Evolutionary conservation across 1,140 invertebrate species (phyloP).

Genomic region (Pantala flavescens): DNA sequence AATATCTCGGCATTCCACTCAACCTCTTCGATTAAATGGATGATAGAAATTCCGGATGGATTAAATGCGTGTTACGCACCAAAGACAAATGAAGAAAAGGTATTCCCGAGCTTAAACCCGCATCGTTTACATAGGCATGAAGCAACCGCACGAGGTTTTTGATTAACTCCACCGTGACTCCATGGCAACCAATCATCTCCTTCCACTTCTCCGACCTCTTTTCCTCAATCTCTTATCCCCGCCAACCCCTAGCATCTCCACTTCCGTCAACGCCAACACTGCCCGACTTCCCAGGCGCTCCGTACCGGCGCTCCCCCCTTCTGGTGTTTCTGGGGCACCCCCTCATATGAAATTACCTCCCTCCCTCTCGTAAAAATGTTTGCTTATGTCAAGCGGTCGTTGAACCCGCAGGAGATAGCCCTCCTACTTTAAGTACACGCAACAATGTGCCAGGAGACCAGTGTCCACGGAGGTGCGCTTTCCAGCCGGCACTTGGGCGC

Average conservation of each 20-base stretch:
- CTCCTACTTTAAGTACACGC: neutral
- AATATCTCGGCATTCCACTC: no score
- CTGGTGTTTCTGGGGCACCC: neutral
- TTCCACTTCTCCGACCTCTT: neutral
- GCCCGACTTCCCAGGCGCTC: neutral
- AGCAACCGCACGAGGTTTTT: neutral
- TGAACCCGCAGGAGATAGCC: neutral
- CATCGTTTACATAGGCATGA: neutral
- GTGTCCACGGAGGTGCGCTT: neutral
- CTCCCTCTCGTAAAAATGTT: neutral
- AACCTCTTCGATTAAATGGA: no score
- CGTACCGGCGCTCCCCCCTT: neutral
- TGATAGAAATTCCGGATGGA: no score
- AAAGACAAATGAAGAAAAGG: no score
- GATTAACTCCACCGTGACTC: neutral
- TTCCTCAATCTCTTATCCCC: neutral
- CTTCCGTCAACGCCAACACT: neutral
- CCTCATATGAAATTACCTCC: neutral
- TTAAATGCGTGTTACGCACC: no score
- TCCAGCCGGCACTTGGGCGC: neutral
- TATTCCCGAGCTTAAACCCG: neutral
- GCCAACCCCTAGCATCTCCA: neutral
- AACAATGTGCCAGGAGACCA: conserved; percentile 4
- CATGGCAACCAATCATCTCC: neutral
- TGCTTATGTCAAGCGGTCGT: conserved; percentile 3